A percentile compares a stretch with the other conserved stretches of the same genome.
Evolutionary conservation across 2,888 invertebrate genomes (phyloP).

Genomic region (Heteropelma amictum): DNA sequence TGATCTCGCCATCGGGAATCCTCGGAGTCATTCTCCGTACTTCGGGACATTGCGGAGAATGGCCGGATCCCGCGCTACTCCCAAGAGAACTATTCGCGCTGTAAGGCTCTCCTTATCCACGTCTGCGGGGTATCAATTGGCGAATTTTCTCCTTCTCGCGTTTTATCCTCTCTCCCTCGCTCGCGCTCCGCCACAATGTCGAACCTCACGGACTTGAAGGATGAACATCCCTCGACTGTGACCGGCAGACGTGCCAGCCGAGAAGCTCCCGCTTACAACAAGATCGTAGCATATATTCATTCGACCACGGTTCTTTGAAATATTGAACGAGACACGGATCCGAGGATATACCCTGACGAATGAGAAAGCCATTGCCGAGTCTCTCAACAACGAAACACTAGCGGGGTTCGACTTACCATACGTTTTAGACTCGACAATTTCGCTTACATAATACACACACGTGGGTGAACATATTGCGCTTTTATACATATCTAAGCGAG

Average conservation of each 20-base stretch:
- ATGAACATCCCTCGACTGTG: constrained; percentile 13
- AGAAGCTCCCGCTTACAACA: background rate
- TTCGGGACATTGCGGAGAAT: constrained; percentile 33
- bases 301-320: constrained; percentile 28
- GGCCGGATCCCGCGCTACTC: constrained; percentile 54
- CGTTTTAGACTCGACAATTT: background rate
- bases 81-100: constrained; percentile 70
- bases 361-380: background rate
- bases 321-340: constrained; percentile 39
- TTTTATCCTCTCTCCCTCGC: background rate
- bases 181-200: constrained; percentile 10
- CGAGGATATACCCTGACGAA: background rate
- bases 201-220: constrained; percentile 3
- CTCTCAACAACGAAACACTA: constrained; percentile 13
- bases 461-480: background rate
- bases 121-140: constrained; percentile 74
- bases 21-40: background rate
- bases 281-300: constrained; percentile 12
- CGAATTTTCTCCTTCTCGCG: constrained; percentile 53
- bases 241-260: background rate
- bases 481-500: background rate
- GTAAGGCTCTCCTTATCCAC: constrained; percentile 56
- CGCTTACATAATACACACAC: background rate
- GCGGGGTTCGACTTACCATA: background rate
- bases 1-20: constrained; percentile 28